phyloP scores from a whole-genome alignment of 2,888 invertebrate genomes.

The Aphrophora alni region DNA sequence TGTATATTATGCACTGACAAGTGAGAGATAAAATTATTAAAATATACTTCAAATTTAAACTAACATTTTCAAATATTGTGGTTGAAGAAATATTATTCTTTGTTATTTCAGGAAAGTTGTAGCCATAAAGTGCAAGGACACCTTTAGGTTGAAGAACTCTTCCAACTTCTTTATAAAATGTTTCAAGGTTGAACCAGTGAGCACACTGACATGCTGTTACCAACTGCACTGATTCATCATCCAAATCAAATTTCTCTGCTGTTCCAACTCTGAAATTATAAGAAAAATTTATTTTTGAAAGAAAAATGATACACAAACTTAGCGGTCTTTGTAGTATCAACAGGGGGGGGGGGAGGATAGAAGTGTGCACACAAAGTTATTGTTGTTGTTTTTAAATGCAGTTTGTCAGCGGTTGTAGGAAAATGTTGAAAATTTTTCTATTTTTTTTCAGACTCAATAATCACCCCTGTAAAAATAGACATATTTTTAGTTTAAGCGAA shows the following conservation, averaged over 20 bases:
- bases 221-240: conserved; percentile 54
- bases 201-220: conserved; percentile 58
- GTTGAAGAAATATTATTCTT: conserved; percentile 44
- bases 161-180: conserved; percentile 57
- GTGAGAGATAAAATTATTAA: too few relatives aligned
- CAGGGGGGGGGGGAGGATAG: too few relatives aligned
- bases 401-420: too few relatives aligned
- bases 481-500: too few relatives aligned
- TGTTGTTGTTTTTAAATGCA: too few relatives aligned
- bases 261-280: conserved; percentile 25
- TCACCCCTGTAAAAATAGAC: too few relatives aligned
- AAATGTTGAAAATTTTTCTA: too few relatives aligned
- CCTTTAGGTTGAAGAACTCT: conserved; percentile 58
- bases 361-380: too few relatives aligned
- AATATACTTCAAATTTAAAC: neutral
- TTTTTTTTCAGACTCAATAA: too few relatives aligned
- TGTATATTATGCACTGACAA: too few relatives aligned
- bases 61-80: conserved; percentile 49
- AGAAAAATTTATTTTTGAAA: neutral
- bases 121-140: conserved; percentile 55
- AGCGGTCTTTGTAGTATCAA: neutral
- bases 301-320: neutral
- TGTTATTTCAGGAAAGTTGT: conserved; percentile 48
- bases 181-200: conserved; percentile 59
- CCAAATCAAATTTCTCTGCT: conserved; percentile 56